Percentiles rank a stretch among this genome's conserved stretches.
Conservation (phyloP, 2,797 vertebrate species). For the Brachyrhaphis roseni region DNA sequence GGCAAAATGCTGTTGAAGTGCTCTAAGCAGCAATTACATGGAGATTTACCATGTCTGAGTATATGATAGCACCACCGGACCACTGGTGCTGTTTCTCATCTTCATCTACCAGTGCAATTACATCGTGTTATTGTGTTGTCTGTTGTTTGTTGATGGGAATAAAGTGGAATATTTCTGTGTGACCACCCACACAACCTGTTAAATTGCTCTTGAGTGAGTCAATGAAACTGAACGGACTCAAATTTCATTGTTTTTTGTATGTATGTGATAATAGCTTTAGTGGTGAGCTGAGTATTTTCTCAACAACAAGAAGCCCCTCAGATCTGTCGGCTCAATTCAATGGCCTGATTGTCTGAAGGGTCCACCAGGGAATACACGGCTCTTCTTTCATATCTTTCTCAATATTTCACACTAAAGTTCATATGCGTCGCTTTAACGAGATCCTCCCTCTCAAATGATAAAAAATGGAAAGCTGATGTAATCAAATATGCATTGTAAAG, state of each 20-base stretch:
- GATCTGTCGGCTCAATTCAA: slow-evolving; percentile 42
- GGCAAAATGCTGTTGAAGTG: slow-evolving; percentile 16
- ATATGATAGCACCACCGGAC: slow-evolving; percentile 21
- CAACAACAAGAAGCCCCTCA: slow-evolving; percentile 37
- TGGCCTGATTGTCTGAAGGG: slow-evolving; percentile 44
- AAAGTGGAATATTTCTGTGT: slow-evolving; percentile 38
- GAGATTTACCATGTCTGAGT: slow-evolving; percentile 30
- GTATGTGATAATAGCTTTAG: slow-evolving; percentile 62
- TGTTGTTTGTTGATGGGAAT: slow-evolving; percentile 63
- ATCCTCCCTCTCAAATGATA: slow-evolving; percentile 58
- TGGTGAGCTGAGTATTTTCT: slow-evolving; percentile 48
- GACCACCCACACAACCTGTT: slow-evolving; percentile 42
- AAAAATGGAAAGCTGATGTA: slow-evolving; percentile 54
- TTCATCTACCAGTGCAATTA: slow-evolving; percentile 44
- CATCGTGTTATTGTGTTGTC: slow-evolving; percentile 48
- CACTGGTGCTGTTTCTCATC: slow-evolving; percentile 23
- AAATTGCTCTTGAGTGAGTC: slow-evolving; percentile 57
- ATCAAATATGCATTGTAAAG: slow-evolving; percentile 72
- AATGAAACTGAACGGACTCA: slow-evolving; percentile 54
- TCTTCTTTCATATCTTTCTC: slow-evolving; percentile 61
- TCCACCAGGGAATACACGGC: slow-evolving; percentile 45
- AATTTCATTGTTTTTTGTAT: slow-evolving; percentile 49
- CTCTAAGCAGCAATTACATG: slow-evolving; percentile 31
- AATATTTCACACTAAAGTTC: slow-evolving; percentile 64
- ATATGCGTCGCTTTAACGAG: slow-evolving; percentile 64